Conservation (phyloP, 2,888 invertebrate species). For the Rhabditoides inermis region DNA sequence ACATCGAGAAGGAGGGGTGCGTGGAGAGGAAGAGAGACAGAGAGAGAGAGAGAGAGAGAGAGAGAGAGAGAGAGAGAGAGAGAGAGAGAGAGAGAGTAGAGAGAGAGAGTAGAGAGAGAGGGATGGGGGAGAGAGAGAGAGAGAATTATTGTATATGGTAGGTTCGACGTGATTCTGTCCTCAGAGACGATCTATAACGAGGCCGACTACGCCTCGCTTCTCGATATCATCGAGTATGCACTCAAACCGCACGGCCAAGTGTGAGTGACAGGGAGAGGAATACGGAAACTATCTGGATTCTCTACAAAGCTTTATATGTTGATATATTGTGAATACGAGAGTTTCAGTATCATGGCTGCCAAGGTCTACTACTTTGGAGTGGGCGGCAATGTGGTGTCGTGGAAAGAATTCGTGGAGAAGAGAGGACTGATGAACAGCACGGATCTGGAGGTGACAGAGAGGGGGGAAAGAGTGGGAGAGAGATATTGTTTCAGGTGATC, state of each 20-base stretch:
- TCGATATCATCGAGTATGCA: slow-evolving; percentile 61
- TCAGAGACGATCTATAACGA: slow-evolving; percentile 82
- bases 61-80: too few relatives aligned
- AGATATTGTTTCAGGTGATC: too few relatives aligned
- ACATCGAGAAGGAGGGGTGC: background rate
- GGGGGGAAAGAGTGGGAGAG: too few relatives aligned
- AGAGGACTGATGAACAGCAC: slow-evolving; percentile 12
- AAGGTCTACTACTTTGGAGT: slow-evolving; percentile 91
- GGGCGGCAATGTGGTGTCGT: slow-evolving; percentile 74
- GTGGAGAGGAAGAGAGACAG: background rate
- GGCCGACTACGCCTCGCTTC: slow-evolving; percentile 70
- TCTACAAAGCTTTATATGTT: background rate
- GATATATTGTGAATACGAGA: background rate
- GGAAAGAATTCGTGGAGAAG: slow-evolving; percentile 62
- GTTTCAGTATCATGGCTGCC: slow-evolving; percentile 67
- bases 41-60: background rate
- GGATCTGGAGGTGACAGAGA: too few relatives aligned
- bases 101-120: too few relatives aligned
- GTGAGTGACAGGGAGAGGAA: slow-evolving; percentile 9
- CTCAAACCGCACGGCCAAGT: slow-evolving; percentile 62
- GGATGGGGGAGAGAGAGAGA: too few relatives aligned
- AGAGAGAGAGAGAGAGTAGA: too few relatives aligned
- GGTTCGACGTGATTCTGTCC: slow-evolving; percentile 77
- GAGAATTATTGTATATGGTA: too few relatives aligned
- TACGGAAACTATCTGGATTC: background rate